Evolutionary conservation across 2,113 vertebrate genomes (phyloP).

Genomic region (Apodemus sylvaticus): DNA sequence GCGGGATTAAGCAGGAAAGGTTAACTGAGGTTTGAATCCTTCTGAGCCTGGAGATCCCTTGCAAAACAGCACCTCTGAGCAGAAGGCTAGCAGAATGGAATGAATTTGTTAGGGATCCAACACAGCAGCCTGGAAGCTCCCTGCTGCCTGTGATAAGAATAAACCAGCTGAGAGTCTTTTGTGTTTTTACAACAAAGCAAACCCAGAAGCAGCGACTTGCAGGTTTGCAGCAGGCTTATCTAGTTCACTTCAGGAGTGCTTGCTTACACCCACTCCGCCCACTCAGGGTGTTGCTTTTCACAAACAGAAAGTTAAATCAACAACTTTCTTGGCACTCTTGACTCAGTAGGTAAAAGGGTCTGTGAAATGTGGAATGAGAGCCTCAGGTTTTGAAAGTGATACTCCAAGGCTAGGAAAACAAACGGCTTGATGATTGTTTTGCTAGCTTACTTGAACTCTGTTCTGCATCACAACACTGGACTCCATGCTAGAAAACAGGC

Average conservation of each 20-base stretch:
- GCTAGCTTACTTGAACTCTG: constrained; percentile 23
- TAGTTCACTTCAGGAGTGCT: constrained; percentile 19
- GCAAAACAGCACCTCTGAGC: not conserved
- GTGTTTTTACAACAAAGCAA: constrained; percentile 30
- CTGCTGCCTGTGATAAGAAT: constrained; percentile 61
- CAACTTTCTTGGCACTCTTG: constrained; percentile 40
- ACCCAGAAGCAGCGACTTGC: constrained; percentile 53
- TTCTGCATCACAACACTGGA: not conserved
- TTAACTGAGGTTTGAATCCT: constrained; percentile 16
- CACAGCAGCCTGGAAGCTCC: not conserved
- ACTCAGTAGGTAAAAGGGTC: not conserved
- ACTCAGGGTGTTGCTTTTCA: constrained; percentile 41
- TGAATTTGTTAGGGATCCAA: not conserved
- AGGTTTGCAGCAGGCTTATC: constrained; percentile 57
- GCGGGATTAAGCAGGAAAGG: not conserved
- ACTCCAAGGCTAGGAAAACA: constrained; percentile 18
- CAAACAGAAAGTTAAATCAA: constrained; percentile 61
- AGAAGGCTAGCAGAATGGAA: not conserved
- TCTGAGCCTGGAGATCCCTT: not conserved
- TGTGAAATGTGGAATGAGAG: constrained; percentile 40
- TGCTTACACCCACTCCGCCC: not conserved
- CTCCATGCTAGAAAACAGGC: not conserved
- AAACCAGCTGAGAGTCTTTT: constrained; percentile 51
- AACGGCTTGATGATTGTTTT: not conserved
- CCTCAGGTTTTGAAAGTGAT: constrained; percentile 58